Conservation (phyloP, 2,797 vertebrate genomes). For the Poeciliopsis presidionis region DNA sequence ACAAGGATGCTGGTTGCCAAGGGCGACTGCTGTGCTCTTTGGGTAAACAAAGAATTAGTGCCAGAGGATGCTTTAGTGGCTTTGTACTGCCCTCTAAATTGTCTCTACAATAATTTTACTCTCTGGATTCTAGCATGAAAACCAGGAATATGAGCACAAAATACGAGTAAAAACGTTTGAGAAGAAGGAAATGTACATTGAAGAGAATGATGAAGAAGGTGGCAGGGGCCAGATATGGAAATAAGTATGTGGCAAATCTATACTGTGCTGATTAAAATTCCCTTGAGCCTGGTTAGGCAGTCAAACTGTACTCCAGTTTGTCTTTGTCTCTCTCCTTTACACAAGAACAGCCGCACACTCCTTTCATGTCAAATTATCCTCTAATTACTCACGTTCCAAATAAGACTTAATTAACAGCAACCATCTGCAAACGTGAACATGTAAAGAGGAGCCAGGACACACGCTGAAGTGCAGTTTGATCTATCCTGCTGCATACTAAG, state of each 20-base stretch:
- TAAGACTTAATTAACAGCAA: conserved; percentile 78
- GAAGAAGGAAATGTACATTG: conserved; percentile 24
- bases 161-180: conserved; percentile 20
- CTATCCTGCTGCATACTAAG: conserved; percentile 55
- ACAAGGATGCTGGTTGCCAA: conserved; percentile 83
- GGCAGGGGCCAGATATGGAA: conserved; percentile 23
- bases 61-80: conserved; percentile 37
- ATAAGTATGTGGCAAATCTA: conserved; percentile 48
- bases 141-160: conserved; percentile 16
- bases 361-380: conserved; percentile 76
- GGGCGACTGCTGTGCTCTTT: conserved; percentile 74
- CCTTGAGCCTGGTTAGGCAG: conserved; percentile 49
- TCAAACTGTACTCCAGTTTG: conserved; percentile 37
- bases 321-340: conserved; percentile 42
- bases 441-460: conserved; percentile 32
- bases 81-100: conserved; percentile 20
- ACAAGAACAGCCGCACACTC: conserved; percentile 56
- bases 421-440: conserved; percentile 71
- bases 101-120: conserved; percentile 8
- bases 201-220: conserved; percentile 23
- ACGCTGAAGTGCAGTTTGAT: conserved; percentile 44
- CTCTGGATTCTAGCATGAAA: conserved; percentile 9
- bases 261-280: conserved; percentile 62
- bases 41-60: conserved; percentile 76
- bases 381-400: conserved; percentile 81